phyloP scores from a whole-genome alignment of 1,140 invertebrate genomes.

The Geopemphigus sp. region DNA sequence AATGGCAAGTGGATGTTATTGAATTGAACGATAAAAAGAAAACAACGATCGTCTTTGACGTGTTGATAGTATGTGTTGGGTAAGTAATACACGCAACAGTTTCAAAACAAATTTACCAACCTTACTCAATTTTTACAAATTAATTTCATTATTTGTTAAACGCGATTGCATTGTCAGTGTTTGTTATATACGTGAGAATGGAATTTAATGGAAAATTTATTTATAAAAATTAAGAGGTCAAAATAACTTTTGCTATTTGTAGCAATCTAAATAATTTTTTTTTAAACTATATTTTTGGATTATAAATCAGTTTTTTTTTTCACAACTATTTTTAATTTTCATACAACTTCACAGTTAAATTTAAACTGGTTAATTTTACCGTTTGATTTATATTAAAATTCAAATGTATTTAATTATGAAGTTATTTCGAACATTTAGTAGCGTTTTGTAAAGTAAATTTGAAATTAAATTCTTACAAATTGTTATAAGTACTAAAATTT shows the following conservation, averaged over 20 bases:
- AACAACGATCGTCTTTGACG: constrained; percentile 67
- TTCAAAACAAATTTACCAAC: not conserved
- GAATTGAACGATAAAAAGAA: constrained; percentile 60
- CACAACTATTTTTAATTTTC: too few species aligned
- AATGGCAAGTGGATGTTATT: constrained; percentile 65
- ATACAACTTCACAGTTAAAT: too few species aligned
- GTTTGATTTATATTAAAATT: not conserved
- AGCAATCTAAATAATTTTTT: too few species aligned
- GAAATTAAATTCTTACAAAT: too few species aligned
- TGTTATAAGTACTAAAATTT: not conserved
- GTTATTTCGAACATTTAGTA: not conserved
- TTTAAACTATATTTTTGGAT: too few species aligned
- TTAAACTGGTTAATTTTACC: not conserved
- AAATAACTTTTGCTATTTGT: too few species aligned
- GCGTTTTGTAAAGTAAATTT: not conserved
- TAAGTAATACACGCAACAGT: not conserved
- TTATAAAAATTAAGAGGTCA: too few species aligned
- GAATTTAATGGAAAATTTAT: too few species aligned
- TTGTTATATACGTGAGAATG: too few species aligned
- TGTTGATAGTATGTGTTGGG: constrained; percentile 54
- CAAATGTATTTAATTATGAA: not conserved
- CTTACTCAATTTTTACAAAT: not conserved
- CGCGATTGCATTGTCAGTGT: too few species aligned
- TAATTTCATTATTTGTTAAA: not conserved
- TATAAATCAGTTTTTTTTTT: too few species aligned